Evolutionary conservation across 1,140 invertebrate species (phyloP).

Genomic region (Brachionus plicatilis): DNA sequence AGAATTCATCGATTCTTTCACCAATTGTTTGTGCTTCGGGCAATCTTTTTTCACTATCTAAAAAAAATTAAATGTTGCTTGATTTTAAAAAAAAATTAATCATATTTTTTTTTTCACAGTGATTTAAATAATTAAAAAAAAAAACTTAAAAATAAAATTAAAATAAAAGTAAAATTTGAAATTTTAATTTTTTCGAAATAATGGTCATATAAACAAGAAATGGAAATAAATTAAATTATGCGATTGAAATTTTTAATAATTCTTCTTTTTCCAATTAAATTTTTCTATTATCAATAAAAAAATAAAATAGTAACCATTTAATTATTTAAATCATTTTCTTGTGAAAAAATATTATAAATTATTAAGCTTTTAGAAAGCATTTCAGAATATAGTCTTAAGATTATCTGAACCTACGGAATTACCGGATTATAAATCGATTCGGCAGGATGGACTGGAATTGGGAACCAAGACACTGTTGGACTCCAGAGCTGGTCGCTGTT

Average conservation of each 20-base stretch:
- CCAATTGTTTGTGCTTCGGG: neutral
- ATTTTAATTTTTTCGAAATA: too few relatives aligned
- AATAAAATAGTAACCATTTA: too few relatives aligned
- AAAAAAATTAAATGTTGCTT: neutral
- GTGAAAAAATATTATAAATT: neutral
- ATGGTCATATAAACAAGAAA: too few relatives aligned
- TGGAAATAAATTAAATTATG: too few relatives aligned
- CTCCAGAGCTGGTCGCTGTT: conserved; percentile 33
- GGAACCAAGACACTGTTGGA: conserved; percentile 25
- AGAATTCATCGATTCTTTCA: neutral
- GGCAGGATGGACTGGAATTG: conserved; percentile 27
- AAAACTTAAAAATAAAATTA: too few relatives aligned
- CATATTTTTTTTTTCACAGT: neutral
- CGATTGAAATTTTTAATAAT: too few relatives aligned
- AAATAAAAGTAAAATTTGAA: too few relatives aligned
- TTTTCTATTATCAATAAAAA: too few relatives aligned
- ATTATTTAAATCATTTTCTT: too few relatives aligned
- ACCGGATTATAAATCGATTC: neutral
- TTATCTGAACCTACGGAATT: neutral
- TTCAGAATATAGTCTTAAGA: too few relatives aligned
- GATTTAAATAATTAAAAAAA: too few relatives aligned
- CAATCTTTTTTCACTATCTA: neutral
- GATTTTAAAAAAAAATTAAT: neutral
- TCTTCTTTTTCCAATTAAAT: too few relatives aligned
- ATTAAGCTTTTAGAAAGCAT: neutral